phyloP scores from a whole-genome alignment of 1,140 invertebrate genomes.

The Drosophila takahashii region DNA sequence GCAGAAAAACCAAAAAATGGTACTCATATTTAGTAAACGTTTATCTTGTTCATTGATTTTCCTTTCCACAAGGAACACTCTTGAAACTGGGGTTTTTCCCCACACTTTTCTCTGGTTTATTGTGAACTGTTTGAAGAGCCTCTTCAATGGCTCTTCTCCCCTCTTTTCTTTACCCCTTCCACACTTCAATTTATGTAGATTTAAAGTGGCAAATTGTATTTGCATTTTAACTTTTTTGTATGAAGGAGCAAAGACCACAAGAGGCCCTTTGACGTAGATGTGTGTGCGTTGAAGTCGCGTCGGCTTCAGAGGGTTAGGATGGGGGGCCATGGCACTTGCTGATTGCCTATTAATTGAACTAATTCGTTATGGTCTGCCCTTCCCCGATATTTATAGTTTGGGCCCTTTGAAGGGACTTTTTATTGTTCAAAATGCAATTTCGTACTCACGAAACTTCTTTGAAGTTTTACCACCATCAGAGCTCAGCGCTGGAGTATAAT shows the following conservation, averaged over 20 bases:
- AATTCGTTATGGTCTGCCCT: slow-evolving; percentile 18
- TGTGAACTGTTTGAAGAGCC: slow-evolving; percentile 67
- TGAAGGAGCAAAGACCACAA: slow-evolving; percentile 62
- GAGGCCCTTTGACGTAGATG: slow-evolving; percentile 51
- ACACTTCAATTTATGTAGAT: slow-evolving; percentile 70
- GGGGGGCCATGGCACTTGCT: slow-evolving; percentile 23
- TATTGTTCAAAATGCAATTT: slow-evolving; percentile 14
- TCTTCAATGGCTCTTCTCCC: slow-evolving; percentile 42
- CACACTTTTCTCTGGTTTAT: slow-evolving; percentile 41
- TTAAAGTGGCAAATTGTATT: slow-evolving; percentile 82
- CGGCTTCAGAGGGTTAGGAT: slow-evolving; percentile 6
- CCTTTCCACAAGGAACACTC: slow-evolving; percentile 25
- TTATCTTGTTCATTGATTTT: slow-evolving; percentile 59
- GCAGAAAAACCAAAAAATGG: slow-evolving; percentile 12
- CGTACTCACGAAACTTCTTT: slow-evolving; percentile 9
- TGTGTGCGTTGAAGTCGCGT: slow-evolving; percentile 7
- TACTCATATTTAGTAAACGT: slow-evolving; percentile 50
- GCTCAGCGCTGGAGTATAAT: slow-evolving; percentile 2
- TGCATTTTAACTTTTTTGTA: slow-evolving; percentile 67
- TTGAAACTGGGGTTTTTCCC: slow-evolving; percentile 12
- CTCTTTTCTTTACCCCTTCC: slow-evolving; percentile 16
- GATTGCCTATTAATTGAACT: slow-evolving; percentile 63
- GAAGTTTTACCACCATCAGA: neutral
- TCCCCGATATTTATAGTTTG: slow-evolving; percentile 5
- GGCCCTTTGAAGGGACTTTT: slow-evolving; percentile 17